Base-by-base conservation (phyloP, 2,888 invertebrate genomes). In the Digitonthophagus gazella region DNA sequence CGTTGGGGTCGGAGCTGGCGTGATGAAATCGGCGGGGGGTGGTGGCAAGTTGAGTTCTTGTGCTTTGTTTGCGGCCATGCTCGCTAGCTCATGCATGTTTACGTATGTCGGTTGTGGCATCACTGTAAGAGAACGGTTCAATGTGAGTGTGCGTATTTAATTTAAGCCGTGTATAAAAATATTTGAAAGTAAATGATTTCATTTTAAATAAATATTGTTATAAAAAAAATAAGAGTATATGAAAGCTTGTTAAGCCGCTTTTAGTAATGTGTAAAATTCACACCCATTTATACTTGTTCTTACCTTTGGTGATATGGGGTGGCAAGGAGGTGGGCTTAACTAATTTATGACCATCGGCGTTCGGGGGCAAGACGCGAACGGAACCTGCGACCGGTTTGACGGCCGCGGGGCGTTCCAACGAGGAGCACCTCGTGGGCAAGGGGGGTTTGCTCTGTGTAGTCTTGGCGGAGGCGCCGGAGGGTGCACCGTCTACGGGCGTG, bases 31-130 rank as follows among this genome's bases (percentile, higher is more conserved):
- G 75, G 86, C 82, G 76, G 87, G 83, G 83, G 85, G 84, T 80
- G 91, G 83, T 76, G 87, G 87, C 78, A 87, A 81, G 81, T 85
- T 84, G 85, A 84, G 84, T 80, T 86, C 86, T 78, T 87, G 92
- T 83, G 83, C 91, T 84, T 86, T 93, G 83, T 85, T 87, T 8
- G 93, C 93, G 58, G 94, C 94, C 84, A 94, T 86, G 76, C 89
- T 90, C 18, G 93, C 93, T 80, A 95, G 83, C 81, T 96, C 95
- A 73, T 93, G 93, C 94, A 95, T 94, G 81, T 96, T 96, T 77
- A 95, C 95, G 83, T 96, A 96, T 78, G 95, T 88, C 18, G 95
- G 95, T 83, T 91, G 91, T 58, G 88, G 87, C 79, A 86, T 84
- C 76, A 86, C 87, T 86, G 80, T 4, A 76, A 72, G 75, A 72